A percentile compares a stretch with the other conserved stretches of the same genome.
phyloP scores from a whole-genome alignment of 1,140 invertebrate genomes.

The Pomacea maculata region DNA sequence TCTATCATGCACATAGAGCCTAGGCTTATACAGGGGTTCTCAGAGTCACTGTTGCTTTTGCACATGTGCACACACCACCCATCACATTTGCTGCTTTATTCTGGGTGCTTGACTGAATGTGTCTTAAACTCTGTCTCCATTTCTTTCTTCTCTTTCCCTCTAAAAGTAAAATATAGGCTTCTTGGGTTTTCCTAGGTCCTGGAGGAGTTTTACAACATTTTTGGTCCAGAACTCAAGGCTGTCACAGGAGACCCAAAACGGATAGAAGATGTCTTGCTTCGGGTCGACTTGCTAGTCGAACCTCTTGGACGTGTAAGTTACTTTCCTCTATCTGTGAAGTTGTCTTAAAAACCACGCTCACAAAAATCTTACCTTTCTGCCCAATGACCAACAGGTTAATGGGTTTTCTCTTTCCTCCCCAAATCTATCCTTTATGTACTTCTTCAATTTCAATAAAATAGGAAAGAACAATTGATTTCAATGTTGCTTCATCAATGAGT shows the following conservation, averaged over 20 bases:
- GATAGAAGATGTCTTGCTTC: slow-evolving; percentile 82
- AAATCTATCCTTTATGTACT: not conserved
- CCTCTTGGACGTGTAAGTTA: slow-evolving; percentile 73
- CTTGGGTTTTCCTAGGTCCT: slow-evolving; percentile 70
- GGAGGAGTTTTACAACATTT: slow-evolving; percentile 88
- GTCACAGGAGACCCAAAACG: slow-evolving; percentile 84
- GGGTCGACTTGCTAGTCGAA: slow-evolving; percentile 76
- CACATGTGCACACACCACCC: no score
- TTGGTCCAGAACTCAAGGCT: slow-evolving; percentile 84
- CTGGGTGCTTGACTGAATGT: not conserved
- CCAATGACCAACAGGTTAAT: no score
- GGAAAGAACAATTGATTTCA: not conserved
- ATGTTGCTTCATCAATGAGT: not conserved
- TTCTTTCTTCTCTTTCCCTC: not conserved
- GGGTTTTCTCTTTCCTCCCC: no score
- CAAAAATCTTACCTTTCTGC: no score
- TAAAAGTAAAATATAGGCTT: not conserved
- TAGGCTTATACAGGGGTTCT: no score
- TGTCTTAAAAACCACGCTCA: no score
- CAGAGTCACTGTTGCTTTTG: no score
- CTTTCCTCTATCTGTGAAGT: not conserved
- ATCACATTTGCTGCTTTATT: not conserved
- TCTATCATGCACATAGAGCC: no score
- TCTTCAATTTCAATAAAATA: not conserved
- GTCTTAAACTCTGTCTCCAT: no score